Evolutionary conservation across 2,797 vertebrate species (phyloP), one percentile per base, ranked within the genome.

Genomic region (Sebastes minor): DNA sequence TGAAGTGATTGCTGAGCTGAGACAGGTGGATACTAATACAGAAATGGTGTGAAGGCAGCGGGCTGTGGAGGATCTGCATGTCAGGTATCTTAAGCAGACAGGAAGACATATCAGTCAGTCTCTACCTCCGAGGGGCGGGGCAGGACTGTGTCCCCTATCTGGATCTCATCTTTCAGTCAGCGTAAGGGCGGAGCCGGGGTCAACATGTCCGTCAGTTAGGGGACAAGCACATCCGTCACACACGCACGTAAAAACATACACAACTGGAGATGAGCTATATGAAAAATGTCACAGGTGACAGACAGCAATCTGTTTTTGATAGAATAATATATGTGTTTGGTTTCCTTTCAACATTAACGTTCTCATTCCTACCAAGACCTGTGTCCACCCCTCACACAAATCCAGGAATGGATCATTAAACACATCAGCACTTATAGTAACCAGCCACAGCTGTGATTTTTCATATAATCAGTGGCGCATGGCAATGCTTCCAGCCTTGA

Each of bases 371-470:
- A 63, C 59, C 59, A 71, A 78, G 75, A 88, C 83, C 85, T 78
- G 68, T 73, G 86, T 84, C 86, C 81, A 84, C 67, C 79, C 46
- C 83, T 81, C 82, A 12, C 87, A 85, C 91, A 89, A 89, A 92
- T 90, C 89, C 74, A 65, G 60, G 52, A 8, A 62, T 56, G 88
- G 89, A 63, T 92, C 91, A 93, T 93, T 92, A 90, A 88, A 80
- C 89, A 87, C 81, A 92, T 92, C 84, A 89, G 81, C 77, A 71
- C 80, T 89, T 82, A 86, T 73, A 63, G 84, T 81, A 89, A 88
- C 86, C 87, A 80, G 87, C 82, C 89, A 87, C 88, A 86, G 90
- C 81, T 92, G 87, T 68, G 84, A 93, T 90, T 92, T 91, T 91
- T 94, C 91, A 92, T 86, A 85, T 78, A 90, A 84, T 89, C 90